Conservation (phyloP, 2,888 invertebrate genomes). For the Notodonta dromedarius region DNA sequence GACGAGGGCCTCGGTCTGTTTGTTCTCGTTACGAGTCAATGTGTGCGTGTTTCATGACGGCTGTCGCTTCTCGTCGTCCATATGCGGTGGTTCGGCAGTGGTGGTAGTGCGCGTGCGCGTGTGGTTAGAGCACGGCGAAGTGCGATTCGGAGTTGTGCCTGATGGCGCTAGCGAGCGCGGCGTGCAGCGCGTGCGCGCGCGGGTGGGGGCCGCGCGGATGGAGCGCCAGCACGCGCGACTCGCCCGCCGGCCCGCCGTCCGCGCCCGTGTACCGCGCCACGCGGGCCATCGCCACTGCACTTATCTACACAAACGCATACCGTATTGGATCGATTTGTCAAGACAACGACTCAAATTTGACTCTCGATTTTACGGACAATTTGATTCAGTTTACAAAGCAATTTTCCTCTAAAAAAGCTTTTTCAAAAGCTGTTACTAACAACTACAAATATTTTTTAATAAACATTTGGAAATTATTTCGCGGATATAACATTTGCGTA, state of each 20-base stretch:
- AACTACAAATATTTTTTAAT: no score
- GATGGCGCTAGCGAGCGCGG: constrained; percentile 56
- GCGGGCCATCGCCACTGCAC: constrained; percentile 69
- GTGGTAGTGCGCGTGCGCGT: neutral
- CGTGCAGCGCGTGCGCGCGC: constrained; percentile 54
- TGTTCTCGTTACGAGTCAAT: no score
- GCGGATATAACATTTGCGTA: no score
- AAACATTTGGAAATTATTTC: no score
- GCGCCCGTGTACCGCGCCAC: constrained; percentile 74
- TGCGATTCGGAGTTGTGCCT: constrained; percentile 61
- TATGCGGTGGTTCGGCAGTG: neutral
- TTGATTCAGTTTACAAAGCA: no score
- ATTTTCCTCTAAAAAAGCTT: no score
- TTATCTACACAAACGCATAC: constrained; percentile 45
- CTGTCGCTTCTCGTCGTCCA: constrained; percentile 1
- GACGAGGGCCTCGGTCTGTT: no score
- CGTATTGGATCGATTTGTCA: neutral
- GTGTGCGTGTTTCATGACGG: neutral
- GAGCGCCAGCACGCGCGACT: constrained; percentile 51
- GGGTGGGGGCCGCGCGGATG: constrained; percentile 49
- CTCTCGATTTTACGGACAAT: no score
- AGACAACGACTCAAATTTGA: no score
- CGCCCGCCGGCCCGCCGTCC: constrained; percentile 20
- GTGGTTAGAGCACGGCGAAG: constrained; percentile 55
- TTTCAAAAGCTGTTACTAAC: no score